A percentile compares a stretch with the other conserved stretches of the same genome.
Conservation (phyloP, 2,797 vertebrate species). For the Sebastes wilsoni region DNA sequence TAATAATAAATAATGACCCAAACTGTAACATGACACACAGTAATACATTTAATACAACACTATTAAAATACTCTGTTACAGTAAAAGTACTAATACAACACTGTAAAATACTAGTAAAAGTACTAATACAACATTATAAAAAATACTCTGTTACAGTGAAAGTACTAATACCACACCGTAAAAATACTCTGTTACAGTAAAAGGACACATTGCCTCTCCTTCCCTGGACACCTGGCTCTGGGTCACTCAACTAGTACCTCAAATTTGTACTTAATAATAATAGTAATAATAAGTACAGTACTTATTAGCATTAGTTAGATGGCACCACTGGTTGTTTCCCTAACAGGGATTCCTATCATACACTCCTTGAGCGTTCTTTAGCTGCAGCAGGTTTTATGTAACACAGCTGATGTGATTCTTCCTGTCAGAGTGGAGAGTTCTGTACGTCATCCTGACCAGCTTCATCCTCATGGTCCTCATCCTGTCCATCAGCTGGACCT, state of each 20-base stretch:
- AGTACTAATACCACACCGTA: background rate
- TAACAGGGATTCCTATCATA: background rate
- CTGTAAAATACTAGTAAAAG: background rate
- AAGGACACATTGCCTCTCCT: too few relatives aligned
- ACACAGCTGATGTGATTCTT: background rate
- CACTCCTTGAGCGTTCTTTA: background rate
- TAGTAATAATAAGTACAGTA: background rate
- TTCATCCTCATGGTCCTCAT: constrained; percentile 80
- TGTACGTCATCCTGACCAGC: constrained; percentile 85
- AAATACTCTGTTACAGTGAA: too few relatives aligned
- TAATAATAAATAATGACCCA: background rate
- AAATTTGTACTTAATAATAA: too few relatives aligned
- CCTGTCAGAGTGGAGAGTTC: constrained; percentile 89
- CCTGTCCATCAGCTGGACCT: constrained; percentile 84
- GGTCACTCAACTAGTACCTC: background rate
- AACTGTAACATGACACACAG: background rate
- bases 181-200: too few relatives aligned
- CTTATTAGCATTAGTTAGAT: background rate
- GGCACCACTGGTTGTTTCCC: background rate
- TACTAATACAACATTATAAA: background rate
- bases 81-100: background rate
- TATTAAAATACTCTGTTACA: too few relatives aligned
- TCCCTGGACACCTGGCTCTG: too few relatives aligned
- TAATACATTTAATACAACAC: background rate
- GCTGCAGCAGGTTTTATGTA: background rate